Conservation (phyloP, 2,113 vertebrate genomes). For the Junco hyemalis region DNA sequence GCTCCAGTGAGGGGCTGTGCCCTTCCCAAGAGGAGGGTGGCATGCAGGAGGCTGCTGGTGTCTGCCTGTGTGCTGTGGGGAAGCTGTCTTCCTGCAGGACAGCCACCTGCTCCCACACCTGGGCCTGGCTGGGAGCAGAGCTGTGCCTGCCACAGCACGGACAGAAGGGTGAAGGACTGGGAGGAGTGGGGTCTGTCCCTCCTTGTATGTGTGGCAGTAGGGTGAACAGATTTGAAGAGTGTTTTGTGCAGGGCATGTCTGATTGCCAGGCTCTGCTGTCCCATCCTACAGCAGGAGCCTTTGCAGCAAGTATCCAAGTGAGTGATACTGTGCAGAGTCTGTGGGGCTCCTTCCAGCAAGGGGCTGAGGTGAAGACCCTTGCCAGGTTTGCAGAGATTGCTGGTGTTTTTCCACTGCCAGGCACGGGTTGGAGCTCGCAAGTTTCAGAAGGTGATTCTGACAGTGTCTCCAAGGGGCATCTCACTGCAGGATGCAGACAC, state of each 20-base stretch:
- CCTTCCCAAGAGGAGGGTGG: not conserved
- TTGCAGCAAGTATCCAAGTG: not conserved
- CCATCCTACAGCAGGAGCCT: not conserved
- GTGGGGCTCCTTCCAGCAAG: not conserved
- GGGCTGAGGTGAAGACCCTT: not conserved
- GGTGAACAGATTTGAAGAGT: not conserved
- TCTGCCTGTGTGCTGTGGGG: not conserved
- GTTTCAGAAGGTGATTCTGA: constrained; percentile 88
- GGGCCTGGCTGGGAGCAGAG: not conserved
- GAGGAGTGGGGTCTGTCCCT: not conserved
- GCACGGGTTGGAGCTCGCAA: constrained; percentile 85
- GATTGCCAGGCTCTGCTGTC: not conserved
- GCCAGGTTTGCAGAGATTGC: not conserved
- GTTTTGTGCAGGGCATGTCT: not conserved
- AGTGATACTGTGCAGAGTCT: not conserved
- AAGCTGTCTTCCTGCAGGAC: not conserved
- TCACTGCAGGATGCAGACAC: constrained; percentile 85
- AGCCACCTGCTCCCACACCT: not conserved
- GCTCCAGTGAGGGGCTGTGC: not conserved
- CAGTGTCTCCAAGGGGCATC: constrained; percentile 86
- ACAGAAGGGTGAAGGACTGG: not conserved
- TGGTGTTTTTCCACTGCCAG: constrained; percentile 63
- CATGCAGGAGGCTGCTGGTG: not conserved
- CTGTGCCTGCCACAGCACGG: not conserved
- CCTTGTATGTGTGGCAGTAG: not conserved